Conservation (phyloP, 2,113 vertebrate species). For the Antennarius striatus region DNA sequence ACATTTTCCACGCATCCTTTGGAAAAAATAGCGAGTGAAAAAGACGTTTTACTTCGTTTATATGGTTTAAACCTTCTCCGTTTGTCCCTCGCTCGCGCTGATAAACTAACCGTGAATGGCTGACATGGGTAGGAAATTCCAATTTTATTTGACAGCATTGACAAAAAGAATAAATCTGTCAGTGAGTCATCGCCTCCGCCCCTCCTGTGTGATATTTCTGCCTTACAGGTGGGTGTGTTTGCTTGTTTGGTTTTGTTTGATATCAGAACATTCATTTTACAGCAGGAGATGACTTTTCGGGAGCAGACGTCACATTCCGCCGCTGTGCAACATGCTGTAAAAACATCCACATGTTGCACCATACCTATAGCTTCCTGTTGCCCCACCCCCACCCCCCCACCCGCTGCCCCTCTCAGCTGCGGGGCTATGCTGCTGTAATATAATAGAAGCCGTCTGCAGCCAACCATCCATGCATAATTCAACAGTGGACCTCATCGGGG, state of each 20-base stretch:
- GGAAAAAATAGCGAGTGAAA: background rate
- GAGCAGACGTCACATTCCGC: too few relatives aligned
- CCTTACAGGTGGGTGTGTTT: too few relatives aligned
- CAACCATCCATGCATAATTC: constrained; percentile 66
- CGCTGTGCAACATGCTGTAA: constrained; percentile 15
- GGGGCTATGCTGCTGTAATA: constrained; percentile 30
- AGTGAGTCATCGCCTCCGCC: background rate
- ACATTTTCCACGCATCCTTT: too few relatives aligned
- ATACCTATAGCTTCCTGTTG: background rate
- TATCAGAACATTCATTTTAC: too few relatives aligned
- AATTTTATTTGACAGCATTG: background rate
- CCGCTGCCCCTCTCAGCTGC: background rate
- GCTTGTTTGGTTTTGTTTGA: too few relatives aligned
- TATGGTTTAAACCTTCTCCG: too few relatives aligned
- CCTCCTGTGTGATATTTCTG: constrained; percentile 5
- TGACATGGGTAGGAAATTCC: background rate
- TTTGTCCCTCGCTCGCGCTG: background rate
- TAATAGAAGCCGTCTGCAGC: constrained; percentile 33
- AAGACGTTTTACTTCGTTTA: too few relatives aligned
- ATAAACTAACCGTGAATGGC: constrained; percentile 1
- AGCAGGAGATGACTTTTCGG: too few relatives aligned
- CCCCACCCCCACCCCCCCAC: constrained; percentile 11
- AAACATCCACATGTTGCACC: constrained; percentile 10
- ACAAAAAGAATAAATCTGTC: background rate
- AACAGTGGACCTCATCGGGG: constrained; percentile 36